A percentile compares a stretch with the other conserved stretches of the same genome.
Evolutionary conservation across 2,888 invertebrate species (phyloP).

Genomic region (Ormyrus rosae): DNA sequence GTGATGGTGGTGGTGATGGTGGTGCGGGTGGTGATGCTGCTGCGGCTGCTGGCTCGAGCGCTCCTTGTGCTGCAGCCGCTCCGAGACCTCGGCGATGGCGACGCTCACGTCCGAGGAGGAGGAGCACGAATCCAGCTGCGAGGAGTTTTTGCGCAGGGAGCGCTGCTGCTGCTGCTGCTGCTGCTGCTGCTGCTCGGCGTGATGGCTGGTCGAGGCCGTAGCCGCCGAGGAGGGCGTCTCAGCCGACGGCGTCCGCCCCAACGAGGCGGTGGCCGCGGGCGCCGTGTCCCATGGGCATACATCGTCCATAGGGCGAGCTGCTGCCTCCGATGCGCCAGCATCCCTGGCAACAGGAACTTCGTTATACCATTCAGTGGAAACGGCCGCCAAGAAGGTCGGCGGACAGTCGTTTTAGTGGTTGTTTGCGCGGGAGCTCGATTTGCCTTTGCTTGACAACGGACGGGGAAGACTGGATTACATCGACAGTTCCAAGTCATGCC

Average conservation of each 20-base stretch:
- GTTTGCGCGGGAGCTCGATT: slow-evolving; percentile 4
- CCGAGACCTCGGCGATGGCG: slow-evolving; percentile 78
- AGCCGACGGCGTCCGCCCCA: slow-evolving; percentile 62
- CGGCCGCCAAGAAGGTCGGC: slow-evolving; percentile 49
- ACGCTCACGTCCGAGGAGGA: slow-evolving; percentile 87
- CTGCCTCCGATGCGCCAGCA: slow-evolving; percentile 70
- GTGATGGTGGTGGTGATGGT: slow-evolving; percentile 82
- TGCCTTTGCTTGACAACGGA: not conserved
- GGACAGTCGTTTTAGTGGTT: slow-evolving; percentile 24
- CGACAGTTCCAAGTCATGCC: no score
- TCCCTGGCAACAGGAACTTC: slow-evolving; percentile 70
- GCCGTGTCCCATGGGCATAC: slow-evolving; percentile 80
- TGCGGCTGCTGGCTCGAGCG: slow-evolving; percentile 78
- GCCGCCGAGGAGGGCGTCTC: slow-evolving; percentile 58
- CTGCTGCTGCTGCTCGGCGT: slow-evolving; percentile 38
- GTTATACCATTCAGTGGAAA: slow-evolving; percentile 69
- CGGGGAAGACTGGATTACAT: no score
- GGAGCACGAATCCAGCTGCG: slow-evolving; percentile 83
- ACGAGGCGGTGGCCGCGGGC: slow-evolving; percentile 66
- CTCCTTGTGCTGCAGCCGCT: slow-evolving; percentile 79
- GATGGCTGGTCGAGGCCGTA: slow-evolving; percentile 28
- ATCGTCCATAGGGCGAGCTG: slow-evolving; percentile 76
- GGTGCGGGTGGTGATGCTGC: slow-evolving; percentile 77
- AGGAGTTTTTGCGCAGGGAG: slow-evolving; percentile 82
- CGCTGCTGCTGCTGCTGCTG: slow-evolving; percentile 51